Percentiles rank a stretch among this genome's conserved stretches.
Conservation (phyloP, 2,113 vertebrate species). For the Holacanthus passer region DNA sequence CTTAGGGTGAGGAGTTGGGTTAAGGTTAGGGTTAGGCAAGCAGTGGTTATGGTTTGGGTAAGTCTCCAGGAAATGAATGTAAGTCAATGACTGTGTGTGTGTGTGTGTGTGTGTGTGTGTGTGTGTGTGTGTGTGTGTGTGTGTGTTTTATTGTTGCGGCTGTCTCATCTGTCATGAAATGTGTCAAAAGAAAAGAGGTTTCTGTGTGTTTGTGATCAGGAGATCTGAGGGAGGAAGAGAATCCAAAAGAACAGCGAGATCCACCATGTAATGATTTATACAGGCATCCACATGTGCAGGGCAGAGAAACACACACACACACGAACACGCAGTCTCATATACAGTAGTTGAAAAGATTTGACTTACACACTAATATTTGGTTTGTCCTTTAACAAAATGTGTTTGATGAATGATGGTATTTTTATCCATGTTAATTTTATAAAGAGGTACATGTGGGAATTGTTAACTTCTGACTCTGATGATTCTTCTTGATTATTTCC, state of each 20-base stretch:
- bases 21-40: no score
- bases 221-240: not conserved
- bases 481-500: no score
- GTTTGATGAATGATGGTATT: not conserved
- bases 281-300: not conserved
- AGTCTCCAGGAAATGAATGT: no score
- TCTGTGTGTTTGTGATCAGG: not conserved
- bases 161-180: not conserved
- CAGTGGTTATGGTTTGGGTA: no score
- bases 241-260: not conserved
- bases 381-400: not conserved
- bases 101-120: conserved; percentile 1
- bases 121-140: conserved; percentile 5
- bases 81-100: no score
- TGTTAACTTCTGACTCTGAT: no score
- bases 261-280: not conserved
- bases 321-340: not conserved
- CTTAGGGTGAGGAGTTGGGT: no score
- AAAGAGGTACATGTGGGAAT: no score
- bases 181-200: not conserved
- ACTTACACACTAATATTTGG: not conserved
- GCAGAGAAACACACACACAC: not conserved
- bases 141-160: not conserved
- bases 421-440: no score
- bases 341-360: not conserved